Evolutionary conservation across 2,113 vertebrate species (phyloP), one percentile per base, ranked within the genome.

Genomic region (Atherinomorus stipes): DNA sequence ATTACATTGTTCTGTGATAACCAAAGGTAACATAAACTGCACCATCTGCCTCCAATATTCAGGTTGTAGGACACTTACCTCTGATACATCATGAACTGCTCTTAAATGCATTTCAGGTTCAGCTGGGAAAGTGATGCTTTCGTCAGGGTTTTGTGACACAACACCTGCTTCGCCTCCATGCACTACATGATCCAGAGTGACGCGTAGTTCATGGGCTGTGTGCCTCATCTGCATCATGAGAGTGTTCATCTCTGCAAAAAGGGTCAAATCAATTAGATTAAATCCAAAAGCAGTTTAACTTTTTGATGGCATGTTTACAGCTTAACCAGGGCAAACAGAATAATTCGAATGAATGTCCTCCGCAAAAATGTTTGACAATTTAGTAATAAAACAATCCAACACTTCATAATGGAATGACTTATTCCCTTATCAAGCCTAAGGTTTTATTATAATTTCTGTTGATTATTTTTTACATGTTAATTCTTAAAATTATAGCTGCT

Each of bases 151-250:
- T 12, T 87, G 83, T 12, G 81, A 50, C 13, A 34, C 56, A 8
- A 67, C 71, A 6, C 38, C 6, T 1, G 63, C 31, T 19, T 91
- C 88, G 7, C 71, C 75, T 38, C 85, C 89, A 0, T 93, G 90
- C 12, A 90, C 83, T 42, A 89, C 90, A 1, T 92, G 88, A 68
- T 92, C 90, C 70, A 93, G 79, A 40, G 91, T 91, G 52, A 89
- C 88, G 65, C 87, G 85, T 2, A 93, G 87, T 26, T 93, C 90
- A 59, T 91, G 90, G 18, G 91, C 89, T 0, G 91, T 93, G 85
- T 92, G 91, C 65, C 91, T 90, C 92, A 93, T 93, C 83, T 93
- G 91, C 83, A 90, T 84, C 92, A 93, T 92, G 21, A 93, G 89
- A 9, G 80, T 90, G 71, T 93, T 93, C 92, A 93, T 93, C 82